phyloP scores from a whole-genome alignment of 2,113 vertebrate species.

The Labeo rohita region DNA sequence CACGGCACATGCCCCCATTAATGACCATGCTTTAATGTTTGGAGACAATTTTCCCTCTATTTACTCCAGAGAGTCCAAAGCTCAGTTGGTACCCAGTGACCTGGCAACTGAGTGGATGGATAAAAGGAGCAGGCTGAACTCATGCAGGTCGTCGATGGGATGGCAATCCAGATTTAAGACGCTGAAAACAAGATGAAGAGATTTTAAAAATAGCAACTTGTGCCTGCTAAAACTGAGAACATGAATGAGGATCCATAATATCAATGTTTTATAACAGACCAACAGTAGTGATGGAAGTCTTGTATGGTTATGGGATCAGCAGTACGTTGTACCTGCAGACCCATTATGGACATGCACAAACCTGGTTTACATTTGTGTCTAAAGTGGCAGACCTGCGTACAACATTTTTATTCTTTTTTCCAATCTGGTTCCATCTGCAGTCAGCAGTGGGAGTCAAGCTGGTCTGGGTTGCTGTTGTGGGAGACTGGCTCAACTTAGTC shows the following conservation, averaged over 20 bases:
- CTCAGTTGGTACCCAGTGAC: conserved; percentile 64
- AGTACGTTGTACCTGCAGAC: conserved; percentile 77
- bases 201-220: background rate
- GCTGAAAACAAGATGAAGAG: background rate
- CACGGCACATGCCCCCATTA: conserved; percentile 1
- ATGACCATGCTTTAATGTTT: conserved; percentile 37
- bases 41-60: conserved; percentile 18
- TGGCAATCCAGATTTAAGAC: background rate
- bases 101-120: conserved; percentile 60
- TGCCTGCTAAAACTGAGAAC: background rate
- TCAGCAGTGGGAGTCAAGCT: conserved; percentile 80
- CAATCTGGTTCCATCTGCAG: conserved; percentile 83
- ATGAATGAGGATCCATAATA: background rate
- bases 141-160: background rate
- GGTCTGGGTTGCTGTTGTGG: conserved; percentile 86
- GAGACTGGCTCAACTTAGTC: conserved; percentile 88
- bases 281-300: conserved; percentile 74
- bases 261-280: background rate
- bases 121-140: conserved; percentile 23
- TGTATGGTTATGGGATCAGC: conserved; percentile 76
- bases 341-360: conserved; percentile 76
- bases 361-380: conserved; percentile 84
- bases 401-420: conserved; percentile 84
- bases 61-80: conserved; percentile 65
- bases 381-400: conserved; percentile 81